Base-by-base conservation (phyloP, 2,113 vertebrate species). In the Falco punctatus region DNA sequence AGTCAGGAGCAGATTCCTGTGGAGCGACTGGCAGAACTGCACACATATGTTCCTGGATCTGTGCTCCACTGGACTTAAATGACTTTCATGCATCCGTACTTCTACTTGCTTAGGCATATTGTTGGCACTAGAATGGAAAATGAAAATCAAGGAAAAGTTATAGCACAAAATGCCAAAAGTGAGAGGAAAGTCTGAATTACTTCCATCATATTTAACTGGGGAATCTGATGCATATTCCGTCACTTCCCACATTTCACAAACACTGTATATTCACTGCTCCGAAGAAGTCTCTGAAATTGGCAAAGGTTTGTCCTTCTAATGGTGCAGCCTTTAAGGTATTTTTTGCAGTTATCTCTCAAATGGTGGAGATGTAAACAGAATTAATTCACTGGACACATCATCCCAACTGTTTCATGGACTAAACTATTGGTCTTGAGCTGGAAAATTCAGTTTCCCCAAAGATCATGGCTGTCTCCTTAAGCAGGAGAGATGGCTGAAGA, bases 81-180 rank as follows among this genome's bases (percentile, higher is more conserved):
- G 99, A 94, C 99, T 99, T 97, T 99, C 99, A 5, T 99, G 99
- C 99, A 99, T 99, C 91, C 99, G 98, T 86, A 99, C 99, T 97
- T 99, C 99, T 90, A 99, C 99, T 98, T 99, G 99, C 98, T 99
- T 99, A 98, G 99, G 99, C 99, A 99, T 99, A 95, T 97, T 99
- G 98, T 98, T 99, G 98, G 99, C 98, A 98, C 99, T 99, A 16
- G 59, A 96, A 96, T 21, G 64, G 62, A 93, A 94, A 97, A 58
- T 1, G 30, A 81, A 94, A 90, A 86, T 44, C 40, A 74, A 69
- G 62, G 73, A 82, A 89, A 87, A 93, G 48, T 65, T 52, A 30
- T 2, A 61, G 81, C 69, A 67, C 5, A 55, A 67, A 6, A 38
- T 69, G 86, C 59, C 73, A 75, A 17, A 57, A 40, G 33, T n/a